Evolutionary conservation across 2,113 vertebrate species (phyloP), one percentile per base, ranked within the genome.

Genomic region (Chaetura pelagica): DNA sequence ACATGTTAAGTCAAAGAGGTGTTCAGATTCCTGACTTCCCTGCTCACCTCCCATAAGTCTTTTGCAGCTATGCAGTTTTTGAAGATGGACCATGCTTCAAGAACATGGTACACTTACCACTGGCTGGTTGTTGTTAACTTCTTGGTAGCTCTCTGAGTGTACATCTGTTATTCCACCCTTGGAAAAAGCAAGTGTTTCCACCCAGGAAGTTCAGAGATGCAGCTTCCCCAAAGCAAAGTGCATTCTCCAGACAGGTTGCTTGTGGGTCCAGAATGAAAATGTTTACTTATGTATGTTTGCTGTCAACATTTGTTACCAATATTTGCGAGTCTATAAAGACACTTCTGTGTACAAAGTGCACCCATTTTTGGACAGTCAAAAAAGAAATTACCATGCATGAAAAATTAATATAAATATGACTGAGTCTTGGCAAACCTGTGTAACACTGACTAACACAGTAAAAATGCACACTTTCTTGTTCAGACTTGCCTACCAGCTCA

Each of bases 251-350:
- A 14, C 35, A 81, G 35, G 26, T 6, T 68, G 42, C 72, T 8
- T 17, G 4, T 22, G 69, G 38, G 23, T 58, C 30, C 78, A 35
- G 23, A 61, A n/a, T 0, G 8, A 44, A 15, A 1, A 11, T 1
- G 8, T 32, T 13, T 34, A 7, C 24, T 54, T 55, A 7, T 0
- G 1, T 7, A 15, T 7, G 24, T 6, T 13, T 27, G 57, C 17
- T 27, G 26, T 15, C 71, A 94, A 5, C 11, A 15, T 42, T 62
- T 8, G 14, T 20, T 55, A 7, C 3, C 49, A 84, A 12, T 9
- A 55, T 38, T 66, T 20, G 7, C 59, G 40, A 84, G 24, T 27
- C 46, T 48, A 42, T 32, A 51, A 80, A 74, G n/a, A n/a, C 7
- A 12, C 17, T 29, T 7, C 13, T 14, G 22, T 26, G 27, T 21